Evolutionary conservation across 2,113 vertebrate genomes (phyloP).

Genomic region (Carassius auratus): DNA sequence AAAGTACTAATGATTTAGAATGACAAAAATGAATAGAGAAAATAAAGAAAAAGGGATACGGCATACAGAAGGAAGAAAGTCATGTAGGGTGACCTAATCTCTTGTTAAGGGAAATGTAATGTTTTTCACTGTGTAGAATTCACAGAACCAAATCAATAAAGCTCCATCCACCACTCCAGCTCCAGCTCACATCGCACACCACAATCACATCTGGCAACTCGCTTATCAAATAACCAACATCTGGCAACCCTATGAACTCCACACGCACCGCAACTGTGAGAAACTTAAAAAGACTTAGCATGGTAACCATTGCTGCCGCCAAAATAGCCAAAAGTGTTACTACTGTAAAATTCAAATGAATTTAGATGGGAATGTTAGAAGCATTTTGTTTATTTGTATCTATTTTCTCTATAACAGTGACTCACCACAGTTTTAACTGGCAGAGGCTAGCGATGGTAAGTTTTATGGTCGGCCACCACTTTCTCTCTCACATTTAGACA

Average conservation of each 20-base stretch:
- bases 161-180: neutral
- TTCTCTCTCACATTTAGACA: neutral
- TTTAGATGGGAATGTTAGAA: neutral
- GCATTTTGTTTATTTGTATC: too few relatives aligned
- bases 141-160: neutral
- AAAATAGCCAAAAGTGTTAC: neutral
- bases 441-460: neutral
- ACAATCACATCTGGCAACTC: conserved; percentile 16
- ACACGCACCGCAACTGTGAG: neutral
- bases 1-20: too few relatives aligned
- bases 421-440: neutral
- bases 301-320: neutral
- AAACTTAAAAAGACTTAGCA: neutral
- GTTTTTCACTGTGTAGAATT: neutral
- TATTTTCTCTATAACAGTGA: neutral
- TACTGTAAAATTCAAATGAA: neutral
- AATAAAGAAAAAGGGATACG: neutral
- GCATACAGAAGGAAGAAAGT: neutral
- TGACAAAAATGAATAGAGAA: neutral
- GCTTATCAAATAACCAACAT: conserved; percentile 21
- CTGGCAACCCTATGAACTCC: conserved; percentile 27
- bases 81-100: neutral
- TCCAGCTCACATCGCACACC: conserved; percentile 2
- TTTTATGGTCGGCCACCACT: neutral
- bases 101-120: neutral